phyloP scores from a whole-genome alignment of 2,797 vertebrate genomes.

The Tenualosa ilisha region DNA sequence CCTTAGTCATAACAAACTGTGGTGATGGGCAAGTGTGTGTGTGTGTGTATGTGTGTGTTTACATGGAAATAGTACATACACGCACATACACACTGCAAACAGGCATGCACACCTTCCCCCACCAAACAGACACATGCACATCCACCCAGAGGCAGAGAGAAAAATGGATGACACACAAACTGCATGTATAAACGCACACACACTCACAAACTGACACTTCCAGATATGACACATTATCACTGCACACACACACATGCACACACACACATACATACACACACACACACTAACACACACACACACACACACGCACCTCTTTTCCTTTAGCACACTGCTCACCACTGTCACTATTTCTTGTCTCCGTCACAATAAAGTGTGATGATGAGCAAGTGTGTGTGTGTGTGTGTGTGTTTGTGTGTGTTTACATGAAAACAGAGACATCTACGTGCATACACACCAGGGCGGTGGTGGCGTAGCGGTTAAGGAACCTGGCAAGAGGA shows the following conservation, averaged over 20 bases:
- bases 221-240: neutral
- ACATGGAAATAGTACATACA: neutral
- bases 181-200: neutral
- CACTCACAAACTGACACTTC: neutral
- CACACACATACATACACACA: neutral
- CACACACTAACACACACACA: neutral
- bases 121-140: neutral
- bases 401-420: neutral
- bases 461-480: neutral
- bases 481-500: no score
- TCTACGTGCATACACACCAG: neutral
- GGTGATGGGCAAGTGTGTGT: neutral
- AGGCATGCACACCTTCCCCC: neutral
- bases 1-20: neutral
- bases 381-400: neutral
- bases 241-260: neutral
- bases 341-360: neutral
- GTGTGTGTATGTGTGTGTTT: no score
- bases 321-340: neutral
- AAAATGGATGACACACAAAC: neutral
- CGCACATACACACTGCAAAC: neutral
- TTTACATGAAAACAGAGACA: neutral
- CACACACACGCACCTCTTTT: neutral
- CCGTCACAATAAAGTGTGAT: neutral
- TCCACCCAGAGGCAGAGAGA: neutral